phyloP scores from a whole-genome alignment of 2,797 vertebrate species.

The Harpagifer antarcticus region DNA sequence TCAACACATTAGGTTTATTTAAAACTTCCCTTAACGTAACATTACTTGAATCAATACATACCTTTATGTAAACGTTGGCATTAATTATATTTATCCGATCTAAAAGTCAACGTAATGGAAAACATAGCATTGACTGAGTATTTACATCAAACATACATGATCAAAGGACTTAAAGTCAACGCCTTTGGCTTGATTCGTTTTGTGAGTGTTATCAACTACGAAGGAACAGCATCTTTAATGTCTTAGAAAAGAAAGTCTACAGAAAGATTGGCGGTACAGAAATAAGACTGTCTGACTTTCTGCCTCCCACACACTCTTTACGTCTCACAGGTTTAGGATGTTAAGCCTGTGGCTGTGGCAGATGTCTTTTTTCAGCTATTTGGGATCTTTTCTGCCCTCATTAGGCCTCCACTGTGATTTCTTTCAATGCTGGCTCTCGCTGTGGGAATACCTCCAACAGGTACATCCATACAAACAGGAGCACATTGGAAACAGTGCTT shows the following conservation, averaged over 20 bases:
- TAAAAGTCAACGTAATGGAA: no score
- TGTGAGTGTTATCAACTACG: background rate
- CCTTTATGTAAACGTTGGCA: no score
- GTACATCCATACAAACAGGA: conserved; percentile 34
- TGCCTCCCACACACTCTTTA: conserved; percentile 41
- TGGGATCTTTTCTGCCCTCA: conserved; percentile 51
- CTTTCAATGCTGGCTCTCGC: conserved; percentile 20
- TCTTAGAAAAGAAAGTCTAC: conserved; percentile 22
- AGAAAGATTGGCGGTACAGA: conserved; percentile 20
- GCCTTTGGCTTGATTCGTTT: no score
- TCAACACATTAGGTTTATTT: no score
- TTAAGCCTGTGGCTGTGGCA: conserved; percentile 47
- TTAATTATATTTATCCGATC: no score
- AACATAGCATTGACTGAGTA: no score
- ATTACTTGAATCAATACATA: no score
- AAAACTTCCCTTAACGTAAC: no score
- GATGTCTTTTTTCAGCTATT: conserved; percentile 40
- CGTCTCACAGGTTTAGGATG: conserved; percentile 34
- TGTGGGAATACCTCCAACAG: conserved; percentile 46
- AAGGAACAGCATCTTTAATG: conserved; percentile 28
- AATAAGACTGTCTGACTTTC: conserved; percentile 36
- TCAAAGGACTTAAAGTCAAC: no score
- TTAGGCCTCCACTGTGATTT: conserved; percentile 51
- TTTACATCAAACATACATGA: no score
- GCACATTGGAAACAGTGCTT: conserved; percentile 11